Percentiles rank a stretch among this genome's conserved stretches.
Evolutionary conservation across 2,113 vertebrate species (phyloP).

Genomic region (Delphinapterus leucas): DNA sequence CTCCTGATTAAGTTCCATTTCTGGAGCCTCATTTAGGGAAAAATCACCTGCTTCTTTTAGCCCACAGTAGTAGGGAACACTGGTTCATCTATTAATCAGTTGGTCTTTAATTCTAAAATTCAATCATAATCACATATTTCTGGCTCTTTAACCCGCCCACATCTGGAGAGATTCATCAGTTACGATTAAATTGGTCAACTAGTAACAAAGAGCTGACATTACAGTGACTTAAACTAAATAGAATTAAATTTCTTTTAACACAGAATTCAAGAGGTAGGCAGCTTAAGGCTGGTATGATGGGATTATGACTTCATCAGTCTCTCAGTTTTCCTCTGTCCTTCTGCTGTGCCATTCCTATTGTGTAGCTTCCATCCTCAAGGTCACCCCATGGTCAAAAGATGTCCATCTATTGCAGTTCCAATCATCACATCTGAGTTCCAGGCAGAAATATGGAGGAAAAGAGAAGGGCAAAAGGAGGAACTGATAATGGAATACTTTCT

Average conservation of each 20-base stretch:
- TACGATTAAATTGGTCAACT: not conserved
- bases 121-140: constrained; percentile 1
- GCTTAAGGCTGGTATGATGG: not conserved
- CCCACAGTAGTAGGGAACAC: not conserved
- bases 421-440: not conserved
- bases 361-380: not conserved
- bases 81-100: constrained; percentile 7
- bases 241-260: not conserved
- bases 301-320: not conserved
- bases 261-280: not conserved
- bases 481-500: not conserved
- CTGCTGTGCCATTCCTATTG: not conserved
- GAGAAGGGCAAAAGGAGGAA: not conserved
- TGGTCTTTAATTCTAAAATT: constrained; percentile 48
- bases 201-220: not conserved
- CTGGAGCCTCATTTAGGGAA: constrained; percentile 47
- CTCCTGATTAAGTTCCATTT: constrained; percentile 52
- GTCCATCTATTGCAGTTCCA: not conserved
- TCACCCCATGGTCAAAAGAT: not conserved
- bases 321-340: not conserved
- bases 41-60: constrained; percentile 54
- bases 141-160: constrained; percentile 1
- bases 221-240: constrained; percentile 8
- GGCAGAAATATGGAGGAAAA: not conserved
- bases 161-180: not conserved